Evolutionary conservation across 2,797 vertebrate species (phyloP), one percentile per base, ranked within the genome.

Genomic region (Myotis daubentonii): DNA sequence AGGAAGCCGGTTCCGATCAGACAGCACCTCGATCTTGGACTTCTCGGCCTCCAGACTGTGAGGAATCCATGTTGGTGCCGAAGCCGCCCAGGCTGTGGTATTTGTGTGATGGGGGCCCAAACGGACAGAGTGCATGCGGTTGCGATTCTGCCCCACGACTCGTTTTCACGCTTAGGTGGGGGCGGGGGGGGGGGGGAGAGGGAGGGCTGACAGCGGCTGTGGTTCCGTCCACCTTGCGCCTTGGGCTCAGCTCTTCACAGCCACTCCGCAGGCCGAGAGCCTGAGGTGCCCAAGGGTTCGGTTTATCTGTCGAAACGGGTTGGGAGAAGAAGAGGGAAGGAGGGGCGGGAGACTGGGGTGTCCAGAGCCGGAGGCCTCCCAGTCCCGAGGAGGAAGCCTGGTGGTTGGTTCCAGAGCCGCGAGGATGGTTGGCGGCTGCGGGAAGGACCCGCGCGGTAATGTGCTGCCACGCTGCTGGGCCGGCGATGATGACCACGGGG

Each of bases 111-210:
- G 41, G 25, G 9, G 23, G 1, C 51, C 30, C 20, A 3, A 9
- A 47, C 0, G 2, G 30, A 80, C 47, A 10, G 38, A 71, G 38
- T 13, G 20, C 28, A 28, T 4, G 1, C 0, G 19, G 49, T 11
- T 60, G 49, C 3, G 16, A 22, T 41, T 72, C 49, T 19, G 23
- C 53, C 12, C 12, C 23, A 5, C n/a, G 13, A 49, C 47, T 30
- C 6, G 25, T 30, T 51, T 51, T 38, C 33, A 30, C 10, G 11
- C 22, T 53, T 38, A 16, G 15, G 19, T 36, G 1, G 22, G 38
- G 38, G 38, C 38, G 38, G 41, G 41, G 41, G 41, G 5, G 38
- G 41, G 7, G 38, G 57, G n/a, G 60, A n/a, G n/a, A n/a, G n/a
- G n/a, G n/a, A n/a, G n/a, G 13, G 23, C 38, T 36, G 53, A 12